Evolutionary conservation across 1,140 invertebrate species (phyloP).

Genomic region (Drosophila gunungcola): DNA sequence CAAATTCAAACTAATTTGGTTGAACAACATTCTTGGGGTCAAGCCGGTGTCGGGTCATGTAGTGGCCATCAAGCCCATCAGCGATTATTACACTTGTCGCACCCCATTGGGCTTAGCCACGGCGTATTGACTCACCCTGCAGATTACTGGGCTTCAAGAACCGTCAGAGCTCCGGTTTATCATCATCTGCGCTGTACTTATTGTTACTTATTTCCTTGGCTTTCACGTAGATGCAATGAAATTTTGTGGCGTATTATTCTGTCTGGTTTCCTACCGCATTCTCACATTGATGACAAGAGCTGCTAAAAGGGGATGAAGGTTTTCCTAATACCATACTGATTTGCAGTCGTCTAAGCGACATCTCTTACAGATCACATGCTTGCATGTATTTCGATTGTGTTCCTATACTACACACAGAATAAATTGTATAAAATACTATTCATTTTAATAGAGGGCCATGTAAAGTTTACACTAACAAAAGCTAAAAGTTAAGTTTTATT

Average conservation of each 20-base stretch:
- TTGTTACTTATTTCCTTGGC: background rate
- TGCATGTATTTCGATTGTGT: background rate
- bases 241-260: conserved; percentile 4
- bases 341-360: background rate
- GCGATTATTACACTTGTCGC: conserved; percentile 59
- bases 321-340: conserved; percentile 4
- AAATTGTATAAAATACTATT: too few species aligned
- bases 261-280: background rate
- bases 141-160: conserved; percentile 1
- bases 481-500: too few species aligned
- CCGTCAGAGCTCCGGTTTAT: background rate
- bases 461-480: too few species aligned
- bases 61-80: background rate
- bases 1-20: background rate
- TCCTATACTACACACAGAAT: background rate
- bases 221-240: conserved; percentile 1
- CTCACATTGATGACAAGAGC: background rate
- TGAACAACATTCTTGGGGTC: background rate
- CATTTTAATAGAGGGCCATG: too few species aligned
- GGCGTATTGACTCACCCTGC: background rate
- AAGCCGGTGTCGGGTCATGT: background rate
- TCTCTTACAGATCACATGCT: background rate
- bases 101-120: conserved; percentile 19
- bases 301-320: conserved; percentile 1
- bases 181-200: conserved; percentile 4